Base-by-base conservation (phyloP, 2,113 vertebrate genomes). In the Donacobius atricapilla region DNA sequence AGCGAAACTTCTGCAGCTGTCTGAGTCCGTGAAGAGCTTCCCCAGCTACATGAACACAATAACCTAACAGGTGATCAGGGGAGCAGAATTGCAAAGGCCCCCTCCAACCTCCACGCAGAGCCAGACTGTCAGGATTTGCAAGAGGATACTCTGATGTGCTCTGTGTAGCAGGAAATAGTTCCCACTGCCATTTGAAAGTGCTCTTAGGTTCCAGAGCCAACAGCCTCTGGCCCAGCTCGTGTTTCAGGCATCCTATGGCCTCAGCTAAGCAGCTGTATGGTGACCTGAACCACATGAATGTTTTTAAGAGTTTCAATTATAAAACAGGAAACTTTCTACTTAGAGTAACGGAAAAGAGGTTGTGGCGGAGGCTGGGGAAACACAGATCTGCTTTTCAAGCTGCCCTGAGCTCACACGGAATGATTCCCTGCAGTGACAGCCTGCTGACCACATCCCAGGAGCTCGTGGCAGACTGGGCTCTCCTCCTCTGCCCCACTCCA, bases 271-370 rank as follows among this genome's bases (percentile, higher is more conserved):
- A 94, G 84, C 91, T 94, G 81, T 35, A 64, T 4, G 15, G 11
- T 76, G 87, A 87, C 73, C 70, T 72, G 89, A 72, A 44, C 81
- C 66, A 75, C 65, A 24, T 4, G 25, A 83, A 83, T 13, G 61
- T 68, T 94, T 91, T 56, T 14, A 64, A 66, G 54, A 64, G 61
- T 24, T 63, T 72, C 93, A 51, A 10, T 87, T 87, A 89, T 93
- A 89, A 94, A 92, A 56, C 91, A 92, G 93, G 87, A 94, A 92
- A 89, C n/a, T 76, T 95, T 87, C 77, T 96, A 89, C 94, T 91
- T 76, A 82, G 37, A 89, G 89, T 9, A 91, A 87, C 10, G 4
- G 73, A 72, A 92, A 31, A 69, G 70, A 48, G 20, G 65, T 13
- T 75, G 64, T 33, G 89, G 53, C 48, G 60, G 77, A 64, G 70